Evolutionary conservation across 30 jellyfish, hydroid and myxozoan genomes (phyloP), one percentile per base, ranked within the genome.

Genomic region (Chrysaora quinquecirrha): DNA sequence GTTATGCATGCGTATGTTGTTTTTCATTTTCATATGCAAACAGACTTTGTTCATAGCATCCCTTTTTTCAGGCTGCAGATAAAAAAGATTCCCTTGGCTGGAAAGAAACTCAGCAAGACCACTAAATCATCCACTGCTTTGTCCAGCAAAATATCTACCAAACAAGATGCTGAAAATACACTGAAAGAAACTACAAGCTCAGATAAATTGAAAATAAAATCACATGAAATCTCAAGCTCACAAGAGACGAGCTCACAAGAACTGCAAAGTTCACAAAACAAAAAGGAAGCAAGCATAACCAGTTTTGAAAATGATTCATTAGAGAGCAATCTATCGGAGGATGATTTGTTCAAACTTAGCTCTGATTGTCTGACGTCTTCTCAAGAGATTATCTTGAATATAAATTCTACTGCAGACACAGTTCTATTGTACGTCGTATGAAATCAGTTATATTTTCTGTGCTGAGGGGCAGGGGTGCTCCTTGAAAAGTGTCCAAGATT

Each of bases 271-370:
- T n/a, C n/a, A n/a, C 72, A 20, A 49, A 38, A 27, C 73, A 70
- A 12, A 70, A 82, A 30, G 1, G 68, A 52, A 9, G 9, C 68
- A 19, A 52, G 68, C 25, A 3, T 52, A 52, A 3, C 24, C 68
- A 68, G 80, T 64, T 82, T 82, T 82, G 92, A 68, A 35, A 82
- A 68, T 64, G 74, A 66, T 29, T 82, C 92, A 22, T 34, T 82
- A 3, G 23, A 75, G 60, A 82, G 92, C 63, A 12, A 66, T 28
- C 21, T 82, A 47, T 68, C 92, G 1, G 92, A 82, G n/a, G 69
- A 66, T 29, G 85, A 82, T 20, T 27, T 82, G 30, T 74, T 82
- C 23, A 82, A 69, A 62, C 75, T 82, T 43, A 70, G 73, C 72
- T 48, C 84, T 20, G 80, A 54, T 34, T 79, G 85, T 30, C 28